phyloP scores from a whole-genome alignment of 2,113 vertebrate genomes.

The Gopherus flavomarginatus region DNA sequence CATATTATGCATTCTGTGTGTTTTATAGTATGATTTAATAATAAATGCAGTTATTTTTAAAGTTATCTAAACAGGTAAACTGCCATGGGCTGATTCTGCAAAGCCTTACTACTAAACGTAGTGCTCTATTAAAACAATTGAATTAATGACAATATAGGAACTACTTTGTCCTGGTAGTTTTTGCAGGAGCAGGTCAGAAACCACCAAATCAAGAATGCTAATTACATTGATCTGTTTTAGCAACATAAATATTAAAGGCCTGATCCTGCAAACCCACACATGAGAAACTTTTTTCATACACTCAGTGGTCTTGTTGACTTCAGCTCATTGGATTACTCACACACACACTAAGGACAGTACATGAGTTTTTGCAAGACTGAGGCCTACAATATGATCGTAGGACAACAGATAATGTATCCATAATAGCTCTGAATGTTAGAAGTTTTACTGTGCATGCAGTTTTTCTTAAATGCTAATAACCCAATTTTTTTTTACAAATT shows the following conservation, averaged over 20 bases:
- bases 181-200: not conserved
- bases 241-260: not conserved
- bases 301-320: not conserved
- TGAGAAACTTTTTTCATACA: accelerated
- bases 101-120: not conserved
- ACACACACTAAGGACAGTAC: not conserved
- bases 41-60: not conserved
- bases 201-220: not conserved
- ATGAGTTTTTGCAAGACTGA: not conserved
- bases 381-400: not conserved
- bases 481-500: not conserved
- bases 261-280: not conserved
- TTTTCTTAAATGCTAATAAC: not conserved
- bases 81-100: not conserved
- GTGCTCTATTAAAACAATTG: not conserved
- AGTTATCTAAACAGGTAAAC: slow-evolving; percentile 7
- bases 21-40: not conserved
- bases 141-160: accelerated
- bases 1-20: not conserved
- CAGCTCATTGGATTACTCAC: not conserved
- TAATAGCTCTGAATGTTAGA: not conserved
- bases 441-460: accelerated
- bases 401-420: not conserved
- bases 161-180: not conserved
- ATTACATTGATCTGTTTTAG: not conserved